Base-by-base conservation (phyloP, 2,888 invertebrate species). In the Danaus chrysippus region DNA sequence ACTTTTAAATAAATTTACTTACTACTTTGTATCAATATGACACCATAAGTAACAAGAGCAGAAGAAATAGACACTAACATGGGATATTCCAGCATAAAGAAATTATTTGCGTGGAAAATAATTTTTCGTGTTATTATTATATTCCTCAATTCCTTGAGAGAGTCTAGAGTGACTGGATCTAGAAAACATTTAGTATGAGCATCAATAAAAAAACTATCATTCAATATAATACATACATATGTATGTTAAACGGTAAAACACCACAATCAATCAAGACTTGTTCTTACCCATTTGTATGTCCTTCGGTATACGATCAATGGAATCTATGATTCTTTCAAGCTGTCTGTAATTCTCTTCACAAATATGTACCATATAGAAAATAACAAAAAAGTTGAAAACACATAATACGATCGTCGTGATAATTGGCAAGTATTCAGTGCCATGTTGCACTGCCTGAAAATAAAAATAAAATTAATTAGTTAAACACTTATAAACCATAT, bases 11-110 rank as follows among this genome's bases (percentile, higher is more conserved):
- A 9, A 13, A 8, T 49, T 17, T 17, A 73, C 60, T 71, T 67
- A 19, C 69, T 56, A 57, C 60, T 84, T 70, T 87, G 87, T 58
- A 87, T 61, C 54, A 87, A 67, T 72, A 87, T 87, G n/a, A 88
- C 84, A 0, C n/a, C n/a, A n/a, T n/a, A n/a, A n/a, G n/a, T n/a
- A n/a, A n/a, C 82, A 6, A 84, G 81, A 1, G 82, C 79, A 1
- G 87, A 87, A 8, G 81, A 72, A 42, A 82, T 74, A 23, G 87
- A 85, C 1, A 79, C 69, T 1, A 87, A 69, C 13, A 83, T 71
- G 1, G 78, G 74, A 63, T 83, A 81, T 65, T 84, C 79, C 9
- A 88, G 71, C 10, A 70, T 70, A 59, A 79, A 78, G 70, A 86
- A 83, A 63, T 83, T 75, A 0, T 79, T 79, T 73, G 83, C 76